These are phyloP conservation scores for Gymnarchus niloticus DNA, from an alignment of 2,113 vertebrate species.

Conservation along the genomic window DNA sequence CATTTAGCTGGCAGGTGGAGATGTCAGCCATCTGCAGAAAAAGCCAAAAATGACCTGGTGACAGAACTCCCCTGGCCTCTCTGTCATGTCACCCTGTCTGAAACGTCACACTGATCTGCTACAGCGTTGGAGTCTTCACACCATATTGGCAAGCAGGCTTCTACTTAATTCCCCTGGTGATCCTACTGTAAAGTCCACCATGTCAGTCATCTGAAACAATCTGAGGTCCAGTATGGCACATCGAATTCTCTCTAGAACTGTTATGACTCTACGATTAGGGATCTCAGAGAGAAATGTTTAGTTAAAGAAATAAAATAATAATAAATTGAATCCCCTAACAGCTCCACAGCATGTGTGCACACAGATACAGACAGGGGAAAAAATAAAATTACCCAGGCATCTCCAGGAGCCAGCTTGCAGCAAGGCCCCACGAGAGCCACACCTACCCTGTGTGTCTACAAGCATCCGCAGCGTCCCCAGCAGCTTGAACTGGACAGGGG, in stretches of 20 bases:
- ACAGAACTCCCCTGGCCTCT: not conserved
- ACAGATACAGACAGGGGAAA: not conserved
- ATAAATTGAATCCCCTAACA: not conserved
- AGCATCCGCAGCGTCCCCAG: conserved; percentile 96
- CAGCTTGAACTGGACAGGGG: conserved; percentile 95
- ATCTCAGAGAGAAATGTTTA: not conserved
- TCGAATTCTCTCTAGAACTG: not conserved
- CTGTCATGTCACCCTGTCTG: not conserved
- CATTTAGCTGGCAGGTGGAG: no score
- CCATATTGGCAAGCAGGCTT: not conserved
- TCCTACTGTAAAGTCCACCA: no score
- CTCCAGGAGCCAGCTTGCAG: not conserved
- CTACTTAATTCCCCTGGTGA: not conserved
- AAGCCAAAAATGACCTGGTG: not conserved
- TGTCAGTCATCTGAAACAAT: not conserved
- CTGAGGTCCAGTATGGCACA: not conserved
- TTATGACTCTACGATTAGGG: not conserved
- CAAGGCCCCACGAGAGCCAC: not conserved
- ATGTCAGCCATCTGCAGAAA: not conserved
- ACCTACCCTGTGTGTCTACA: conserved; percentile 94
- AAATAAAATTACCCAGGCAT: not conserved
- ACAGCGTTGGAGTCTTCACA: not conserved
- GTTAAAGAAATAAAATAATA: not conserved
- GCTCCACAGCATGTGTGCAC: not conserved
- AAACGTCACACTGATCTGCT: not conserved